Evolutionary conservation across 2,797 vertebrate genomes (phyloP).

Genomic region (Clamator glandarius): DNA sequence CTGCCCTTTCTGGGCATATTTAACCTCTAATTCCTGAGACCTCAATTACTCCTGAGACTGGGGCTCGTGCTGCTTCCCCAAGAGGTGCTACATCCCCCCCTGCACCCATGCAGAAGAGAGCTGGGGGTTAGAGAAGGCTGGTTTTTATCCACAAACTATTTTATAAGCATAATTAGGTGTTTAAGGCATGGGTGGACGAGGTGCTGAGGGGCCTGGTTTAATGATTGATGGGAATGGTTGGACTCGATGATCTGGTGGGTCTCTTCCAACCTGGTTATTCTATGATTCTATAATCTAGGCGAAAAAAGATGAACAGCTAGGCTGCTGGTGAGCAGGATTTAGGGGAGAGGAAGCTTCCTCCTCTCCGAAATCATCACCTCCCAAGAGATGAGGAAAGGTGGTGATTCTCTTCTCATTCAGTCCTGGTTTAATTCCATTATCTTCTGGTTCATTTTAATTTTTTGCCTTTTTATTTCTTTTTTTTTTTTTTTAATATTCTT

Average conservation of each 20-base stretch:
- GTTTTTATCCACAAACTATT: not conserved
- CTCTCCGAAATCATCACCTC: not conserved
- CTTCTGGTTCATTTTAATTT: not conserved
- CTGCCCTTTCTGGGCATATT: not conserved
- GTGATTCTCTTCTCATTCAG: fast-evolving
- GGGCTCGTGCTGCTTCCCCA: not conserved
- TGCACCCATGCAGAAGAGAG: not conserved
- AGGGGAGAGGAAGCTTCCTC: not conserved
- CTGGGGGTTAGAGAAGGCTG: not conserved
- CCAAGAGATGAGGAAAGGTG: not conserved
- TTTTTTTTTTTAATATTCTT: not conserved
- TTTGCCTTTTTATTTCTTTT: too few species aligned
- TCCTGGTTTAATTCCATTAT: too few species aligned
- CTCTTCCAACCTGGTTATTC: too few species aligned
- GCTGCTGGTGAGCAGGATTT: not conserved
- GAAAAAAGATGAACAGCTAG: not conserved
- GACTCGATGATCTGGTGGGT: too few species aligned
- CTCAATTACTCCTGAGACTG: fast-evolving
- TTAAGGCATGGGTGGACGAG: too few species aligned
- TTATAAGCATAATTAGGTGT: too few species aligned
- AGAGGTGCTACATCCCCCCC: not conserved
- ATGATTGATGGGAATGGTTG: too few species aligned
- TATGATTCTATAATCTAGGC: too few species aligned
- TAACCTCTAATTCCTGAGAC: not conserved
- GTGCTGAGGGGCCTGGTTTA: too few species aligned